These are phyloP conservation scores for Mimumesa dahlbomi DNA, from an alignment of 2,888 invertebrate genomes.

Conservation along the genomic window DNA sequence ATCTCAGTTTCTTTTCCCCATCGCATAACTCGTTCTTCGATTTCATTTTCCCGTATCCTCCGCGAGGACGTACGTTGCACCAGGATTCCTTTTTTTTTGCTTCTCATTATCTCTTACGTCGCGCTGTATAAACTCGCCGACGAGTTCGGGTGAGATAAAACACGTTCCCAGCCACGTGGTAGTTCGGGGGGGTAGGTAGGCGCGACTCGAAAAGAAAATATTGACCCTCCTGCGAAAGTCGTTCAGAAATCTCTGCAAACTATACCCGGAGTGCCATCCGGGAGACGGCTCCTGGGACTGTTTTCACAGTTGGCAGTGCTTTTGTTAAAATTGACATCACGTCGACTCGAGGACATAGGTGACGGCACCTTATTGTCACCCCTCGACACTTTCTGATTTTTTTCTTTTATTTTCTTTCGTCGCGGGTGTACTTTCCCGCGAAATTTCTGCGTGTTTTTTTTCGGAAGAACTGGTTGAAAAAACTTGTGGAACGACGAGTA, in stretches of 20 bases:
- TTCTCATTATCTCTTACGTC: conserved; percentile 56
- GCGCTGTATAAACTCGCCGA: conserved; percentile 42
- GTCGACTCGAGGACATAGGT: background rate
- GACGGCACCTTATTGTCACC: too few relatives aligned
- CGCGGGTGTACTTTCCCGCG: too few relatives aligned
- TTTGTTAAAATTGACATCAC: conserved; percentile 24
- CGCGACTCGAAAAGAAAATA: conserved; percentile 66
- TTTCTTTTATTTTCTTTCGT: too few relatives aligned
- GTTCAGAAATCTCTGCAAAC: conserved; percentile 64
- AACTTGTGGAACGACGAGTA: too few relatives aligned
- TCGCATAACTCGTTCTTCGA: background rate
- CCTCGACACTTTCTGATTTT: too few relatives aligned
- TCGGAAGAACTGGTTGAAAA: too few relatives aligned
- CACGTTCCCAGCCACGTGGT: conserved; percentile 49
- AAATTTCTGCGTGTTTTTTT: too few relatives aligned
- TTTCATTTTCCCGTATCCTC: background rate
- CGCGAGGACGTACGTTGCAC: background rate
- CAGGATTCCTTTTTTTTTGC: conserved; percentile 29
- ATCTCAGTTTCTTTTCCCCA: too few relatives aligned
- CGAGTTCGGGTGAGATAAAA: conserved; percentile 59
- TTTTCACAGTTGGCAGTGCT: conserved; percentile 50
- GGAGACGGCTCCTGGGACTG: conserved; percentile 34
- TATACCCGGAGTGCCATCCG: conserved; percentile 44
- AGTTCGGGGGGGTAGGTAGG: too few relatives aligned
- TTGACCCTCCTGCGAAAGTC: conserved; percentile 67